Base-by-base conservation (phyloP, 2,797 vertebrate genomes). In the Clamator glandarius region DNA sequence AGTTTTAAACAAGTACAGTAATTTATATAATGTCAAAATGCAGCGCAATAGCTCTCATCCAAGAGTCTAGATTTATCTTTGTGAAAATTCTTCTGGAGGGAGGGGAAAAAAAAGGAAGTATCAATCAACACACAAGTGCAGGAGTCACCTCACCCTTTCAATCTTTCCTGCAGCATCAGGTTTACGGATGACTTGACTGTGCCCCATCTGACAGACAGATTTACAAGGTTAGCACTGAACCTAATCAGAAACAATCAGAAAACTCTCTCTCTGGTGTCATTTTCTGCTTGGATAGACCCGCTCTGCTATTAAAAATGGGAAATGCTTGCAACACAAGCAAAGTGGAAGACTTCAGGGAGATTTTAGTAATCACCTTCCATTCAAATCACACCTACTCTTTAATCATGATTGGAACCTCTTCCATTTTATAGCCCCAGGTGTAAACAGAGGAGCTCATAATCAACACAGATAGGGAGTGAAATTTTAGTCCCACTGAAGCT, bases 241-340 rank as follows among this genome's bases (percentile, higher is more conserved):
- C 91, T 84, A 91, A 95, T 92, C 95, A 93, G 79, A 89, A 93
- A 92, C 92, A 95, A 95, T 95, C 92, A 94, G 87, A 85, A 87
- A 92, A 72, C 51, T 81, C 68, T 69, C 88, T 91, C 87, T 85
- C 84, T 21, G 24, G 79, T 73, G 44, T 91, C 86, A 94, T 96
- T 96, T 95, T 92, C 94, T 96, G 96, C 94, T 86, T 94, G 74
- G 92, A 72, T 84, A 76, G 89, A 55, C 92, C 52, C 61, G 39
- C 72, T 93, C 11, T 69, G 70, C 84, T 87, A 72, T 95, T 95
- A 92, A 69, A 95, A 91, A 89, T 76, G 86, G 70, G 69, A 86
- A 95, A 92, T 91, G 66, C 73, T 84, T 72, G 69, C 84, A 61
- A 84, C 68, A 86, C 51, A 78, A 91, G 89, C 69, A 92, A 76